phyloP scores from a whole-genome alignment of 2,113 vertebrate genomes.

The Prochilodus magdalenae region DNA sequence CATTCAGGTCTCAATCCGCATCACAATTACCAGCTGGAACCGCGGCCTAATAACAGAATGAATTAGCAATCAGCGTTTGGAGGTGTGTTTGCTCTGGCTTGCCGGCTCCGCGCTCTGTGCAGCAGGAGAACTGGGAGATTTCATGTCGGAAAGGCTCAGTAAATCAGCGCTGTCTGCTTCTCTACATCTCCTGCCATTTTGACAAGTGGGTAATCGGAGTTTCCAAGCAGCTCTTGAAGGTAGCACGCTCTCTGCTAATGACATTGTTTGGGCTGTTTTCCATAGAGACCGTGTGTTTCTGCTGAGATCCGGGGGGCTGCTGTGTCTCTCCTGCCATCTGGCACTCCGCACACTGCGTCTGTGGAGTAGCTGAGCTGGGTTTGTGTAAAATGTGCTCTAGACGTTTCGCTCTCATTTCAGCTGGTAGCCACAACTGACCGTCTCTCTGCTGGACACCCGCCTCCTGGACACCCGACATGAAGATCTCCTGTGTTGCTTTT shows the following conservation, averaged over 20 bases:
- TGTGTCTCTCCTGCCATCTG: neutral
- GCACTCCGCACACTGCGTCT: neutral
- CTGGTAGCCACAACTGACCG: neutral
- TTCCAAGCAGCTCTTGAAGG: neutral
- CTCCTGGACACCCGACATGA: neutral
- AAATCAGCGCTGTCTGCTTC: neutral
- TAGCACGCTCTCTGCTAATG: slow-evolving; percentile 2
- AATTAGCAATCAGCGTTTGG: neutral
- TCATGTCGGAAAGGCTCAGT: neutral
- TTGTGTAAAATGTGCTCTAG: neutral
- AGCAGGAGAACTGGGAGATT: neutral
- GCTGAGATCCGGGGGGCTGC: neutral
- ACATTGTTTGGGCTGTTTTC: neutral
- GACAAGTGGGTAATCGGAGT: neutral
- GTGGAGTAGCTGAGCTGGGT: neutral
- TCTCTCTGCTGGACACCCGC: neutral
- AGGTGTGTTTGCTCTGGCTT: neutral
- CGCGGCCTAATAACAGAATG: neutral
- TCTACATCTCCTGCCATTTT: neutral
- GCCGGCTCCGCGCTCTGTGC: neutral
- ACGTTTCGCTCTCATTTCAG: neutral
- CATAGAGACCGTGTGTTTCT: neutral
- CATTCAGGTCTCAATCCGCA: neutral
- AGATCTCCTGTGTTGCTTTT: neutral
- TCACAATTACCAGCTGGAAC: neutral